Conservation (phyloP, 1,140 invertebrate species). For the Trachelipus rathkii region DNA sequence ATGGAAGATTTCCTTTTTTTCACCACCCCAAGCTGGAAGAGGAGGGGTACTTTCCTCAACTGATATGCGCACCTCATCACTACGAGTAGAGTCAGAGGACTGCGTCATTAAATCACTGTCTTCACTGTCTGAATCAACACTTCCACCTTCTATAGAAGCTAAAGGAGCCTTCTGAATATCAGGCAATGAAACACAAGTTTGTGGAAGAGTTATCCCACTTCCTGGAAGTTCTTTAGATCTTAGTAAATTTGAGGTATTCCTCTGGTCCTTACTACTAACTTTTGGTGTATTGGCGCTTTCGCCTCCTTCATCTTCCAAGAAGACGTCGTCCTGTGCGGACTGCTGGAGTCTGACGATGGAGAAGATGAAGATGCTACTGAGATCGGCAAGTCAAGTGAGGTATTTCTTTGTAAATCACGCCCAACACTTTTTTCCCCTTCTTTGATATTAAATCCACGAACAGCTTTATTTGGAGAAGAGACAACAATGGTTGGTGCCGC, state of each 20-base stretch:
- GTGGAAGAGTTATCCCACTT: too few relatives aligned
- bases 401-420: too few relatives aligned
- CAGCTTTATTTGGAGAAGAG: conserved; percentile 43
- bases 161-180: conserved; percentile 32
- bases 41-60: conserved; percentile 30
- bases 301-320: background rate
- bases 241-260: too few relatives aligned
- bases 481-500: conserved; percentile 39
- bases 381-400: background rate
- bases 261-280: too few relatives aligned
- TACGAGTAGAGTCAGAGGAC: conserved; percentile 44
- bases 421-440: too few relatives aligned
- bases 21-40: conserved; percentile 30
- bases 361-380: background rate
- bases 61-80: conserved; percentile 44
- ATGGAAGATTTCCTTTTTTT: background rate
- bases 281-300: too few relatives aligned
- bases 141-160: conserved; percentile 43
- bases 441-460: conserved; percentile 39
- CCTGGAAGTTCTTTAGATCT: too few relatives aligned
- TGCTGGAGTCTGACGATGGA: background rate
- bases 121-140: conserved; percentile 45
- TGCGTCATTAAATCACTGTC: conserved; percentile 44
- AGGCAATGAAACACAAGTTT: too few relatives aligned
- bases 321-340: background rate